Base-by-base conservation (phyloP, 2,888 invertebrate species). In the Tenthredo livida region DNA sequence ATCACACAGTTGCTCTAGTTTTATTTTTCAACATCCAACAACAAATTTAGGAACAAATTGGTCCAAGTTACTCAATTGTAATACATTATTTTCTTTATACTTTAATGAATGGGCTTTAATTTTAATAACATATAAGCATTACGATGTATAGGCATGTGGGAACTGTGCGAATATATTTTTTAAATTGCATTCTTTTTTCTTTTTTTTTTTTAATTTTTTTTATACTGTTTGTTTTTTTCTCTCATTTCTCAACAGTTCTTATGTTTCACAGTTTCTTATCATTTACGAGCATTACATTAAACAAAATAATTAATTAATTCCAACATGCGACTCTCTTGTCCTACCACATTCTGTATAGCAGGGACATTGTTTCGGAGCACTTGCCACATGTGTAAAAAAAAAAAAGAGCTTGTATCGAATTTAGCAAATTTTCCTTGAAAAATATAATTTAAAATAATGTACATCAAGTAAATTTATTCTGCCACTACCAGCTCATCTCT, bases 401-500 rank as follows among this genome's bases (percentile, higher is more conserved):
- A 80, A 58, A 80, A 80, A 58, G 80, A 80, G 80, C 80, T 80
- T 80, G 80, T 80, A 80, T 80, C 80, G 80, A 80, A 80, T 80
- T 61, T 80, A 80, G 80, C 80, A 40, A 80, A 80, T 80, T 80
- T 80, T 80, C 80, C 58, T 80, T 61, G 80, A 80, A 80, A 80
- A 80, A 80, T 80, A 80, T 80, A 80, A 80, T 80, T 80, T 80
- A 80, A 80, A 80, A 80, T 80, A 80, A 80, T 80, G 80, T 80
- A 80, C 21, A 80, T 40, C 80, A 80, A 80, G 80, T 80, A 80
- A 80, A 80, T 80, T 80, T 80, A 80, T 80, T 80, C 80, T 80
- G 58, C 80, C 80, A 80, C 33, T 80, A 80, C 80, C 80, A 80
- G 80, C 37, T 80, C 37, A 80, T 80, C 61, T 80, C 17, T 58